These are phyloP conservation scores for Mythimna loreyi DNA, from an alignment of 2,888 invertebrate genomes.

Conservation along the genomic window DNA sequence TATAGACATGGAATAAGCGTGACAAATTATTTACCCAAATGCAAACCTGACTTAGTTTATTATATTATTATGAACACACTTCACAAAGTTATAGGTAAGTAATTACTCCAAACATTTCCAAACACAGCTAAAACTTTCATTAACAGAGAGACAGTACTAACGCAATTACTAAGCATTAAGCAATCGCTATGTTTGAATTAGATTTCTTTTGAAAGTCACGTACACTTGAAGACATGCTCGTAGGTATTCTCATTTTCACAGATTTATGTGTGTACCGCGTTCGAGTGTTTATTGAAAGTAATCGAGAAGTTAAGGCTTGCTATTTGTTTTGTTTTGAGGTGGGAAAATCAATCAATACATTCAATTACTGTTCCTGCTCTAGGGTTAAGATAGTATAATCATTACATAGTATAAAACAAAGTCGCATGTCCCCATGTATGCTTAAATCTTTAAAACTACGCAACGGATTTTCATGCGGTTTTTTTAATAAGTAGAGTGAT, in stretches of 20 bases:
- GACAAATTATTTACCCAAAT: background rate
- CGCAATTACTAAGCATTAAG: slow-evolving; percentile 62
- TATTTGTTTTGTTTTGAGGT: background rate
- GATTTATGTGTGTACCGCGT: slow-evolving; percentile 24
- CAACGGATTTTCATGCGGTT: too few species aligned
- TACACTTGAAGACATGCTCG: slow-evolving; percentile 14
- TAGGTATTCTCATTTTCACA: slow-evolving; percentile 34
- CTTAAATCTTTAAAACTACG: too few species aligned
- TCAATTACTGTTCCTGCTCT: too few species aligned
- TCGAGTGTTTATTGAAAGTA: slow-evolving; percentile 21
- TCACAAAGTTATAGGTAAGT: background rate
- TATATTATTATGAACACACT: background rate
- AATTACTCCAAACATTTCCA: slow-evolving; percentile 16
- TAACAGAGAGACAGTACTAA: slow-evolving; percentile 41
- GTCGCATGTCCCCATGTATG: too few species aligned
- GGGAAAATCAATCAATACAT: too few species aligned
- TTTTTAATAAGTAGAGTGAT: too few species aligned
- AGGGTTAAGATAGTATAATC: too few species aligned
- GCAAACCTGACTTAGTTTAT: background rate
- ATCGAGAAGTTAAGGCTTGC: slow-evolving; percentile 15
- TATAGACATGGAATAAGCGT: background rate
- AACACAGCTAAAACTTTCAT: slow-evolving; percentile 48
- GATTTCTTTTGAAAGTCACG: slow-evolving; percentile 69
- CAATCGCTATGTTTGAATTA: slow-evolving; percentile 55
- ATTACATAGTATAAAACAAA: too few species aligned